A percentile compares a stretch with the other conserved stretches of the same genome.
Conservation (phyloP, 2,888 invertebrate species). For the Hirtodrosophila duncani region DNA sequence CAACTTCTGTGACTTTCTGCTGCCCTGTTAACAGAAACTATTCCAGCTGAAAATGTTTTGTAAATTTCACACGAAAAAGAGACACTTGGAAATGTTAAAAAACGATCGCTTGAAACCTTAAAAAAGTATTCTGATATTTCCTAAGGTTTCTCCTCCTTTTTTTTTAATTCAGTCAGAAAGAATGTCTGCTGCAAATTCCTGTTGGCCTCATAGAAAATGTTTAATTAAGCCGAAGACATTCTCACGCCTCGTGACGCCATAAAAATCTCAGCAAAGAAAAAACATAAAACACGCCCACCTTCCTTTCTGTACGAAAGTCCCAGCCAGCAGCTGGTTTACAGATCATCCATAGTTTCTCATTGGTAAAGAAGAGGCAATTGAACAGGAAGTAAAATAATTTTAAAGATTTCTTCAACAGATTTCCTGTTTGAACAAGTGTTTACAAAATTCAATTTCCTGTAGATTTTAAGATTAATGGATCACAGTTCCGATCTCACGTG, state of each 20-base stretch:
- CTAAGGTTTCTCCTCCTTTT: slow-evolving; percentile 18
- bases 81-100: not conserved
- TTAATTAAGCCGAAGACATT: slow-evolving; percentile 43
- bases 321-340: not conserved
- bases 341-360: slow-evolving; percentile 1
- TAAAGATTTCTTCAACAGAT: slow-evolving; percentile 15
- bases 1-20: not conserved
- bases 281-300: slow-evolving; percentile 8
- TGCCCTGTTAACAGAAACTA: slow-evolving; percentile 11
- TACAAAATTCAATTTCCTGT: slow-evolving; percentile 23
- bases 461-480: not conserved
- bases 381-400: slow-evolving; percentile 13
- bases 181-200: slow-evolving; percentile 18
- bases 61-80: slow-evolving; percentile 8
- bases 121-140: slow-evolving; percentile 15
- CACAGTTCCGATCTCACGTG: not conserved
- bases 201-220: slow-evolving; percentile 38
- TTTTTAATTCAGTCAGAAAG: slow-evolving; percentile 1
- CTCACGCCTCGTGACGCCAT: slow-evolving; percentile 38
- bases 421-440: slow-evolving; percentile 8
- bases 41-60: too few species aligned
- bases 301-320: slow-evolving; percentile 7
- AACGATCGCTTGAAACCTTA: slow-evolving; percentile 28
- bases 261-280: slow-evolving; percentile 15
- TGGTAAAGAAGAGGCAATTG: slow-evolving; percentile 6